Evolutionary conservation across 2,113 vertebrate genomes (phyloP).

Genomic region (Brachionichthys hirsutus): DNA sequence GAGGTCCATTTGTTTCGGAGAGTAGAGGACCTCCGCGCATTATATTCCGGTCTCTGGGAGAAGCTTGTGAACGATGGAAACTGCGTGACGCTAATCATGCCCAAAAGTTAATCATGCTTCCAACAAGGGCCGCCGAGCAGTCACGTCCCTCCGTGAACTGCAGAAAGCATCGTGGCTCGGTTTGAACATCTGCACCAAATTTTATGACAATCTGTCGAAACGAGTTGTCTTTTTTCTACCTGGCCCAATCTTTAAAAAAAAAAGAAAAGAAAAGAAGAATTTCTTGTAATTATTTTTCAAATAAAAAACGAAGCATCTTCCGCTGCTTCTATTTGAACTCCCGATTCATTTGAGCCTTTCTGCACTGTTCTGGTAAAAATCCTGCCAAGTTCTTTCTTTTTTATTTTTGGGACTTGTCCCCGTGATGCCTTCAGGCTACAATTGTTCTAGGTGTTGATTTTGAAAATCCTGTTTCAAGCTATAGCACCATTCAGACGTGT

Average conservation of each 20-base stretch:
- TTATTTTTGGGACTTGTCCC: slow-evolving; percentile 2
- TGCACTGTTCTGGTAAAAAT: neutral
- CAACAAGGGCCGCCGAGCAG: no score
- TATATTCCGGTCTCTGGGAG: no score
- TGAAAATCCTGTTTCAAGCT: slow-evolving; percentile 1
- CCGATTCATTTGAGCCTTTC: slow-evolving; percentile 5
- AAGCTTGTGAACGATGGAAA: no score
- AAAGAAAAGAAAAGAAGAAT: neutral
- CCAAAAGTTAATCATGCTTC: no score
- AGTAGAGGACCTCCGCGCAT: no score
- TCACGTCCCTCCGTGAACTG: no score
- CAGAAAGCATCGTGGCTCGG: no score
- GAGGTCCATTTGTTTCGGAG: no score
- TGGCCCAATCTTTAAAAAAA: neutral
- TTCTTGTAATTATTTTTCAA: neutral
- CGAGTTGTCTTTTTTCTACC: neutral
- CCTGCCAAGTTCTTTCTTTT: slow-evolving; percentile 11
- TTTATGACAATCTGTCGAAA: neutral
- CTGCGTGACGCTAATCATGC: no score
- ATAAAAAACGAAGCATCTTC: neutral
- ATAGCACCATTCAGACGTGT: no score
- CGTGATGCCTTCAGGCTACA: slow-evolving; percentile 13
- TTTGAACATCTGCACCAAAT: no score
- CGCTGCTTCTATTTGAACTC: neutral
- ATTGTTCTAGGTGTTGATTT: slow-evolving; percentile 4